Conservation (phyloP, 1,140 invertebrate species). For the Maconellicoccus hirsutus region DNA sequence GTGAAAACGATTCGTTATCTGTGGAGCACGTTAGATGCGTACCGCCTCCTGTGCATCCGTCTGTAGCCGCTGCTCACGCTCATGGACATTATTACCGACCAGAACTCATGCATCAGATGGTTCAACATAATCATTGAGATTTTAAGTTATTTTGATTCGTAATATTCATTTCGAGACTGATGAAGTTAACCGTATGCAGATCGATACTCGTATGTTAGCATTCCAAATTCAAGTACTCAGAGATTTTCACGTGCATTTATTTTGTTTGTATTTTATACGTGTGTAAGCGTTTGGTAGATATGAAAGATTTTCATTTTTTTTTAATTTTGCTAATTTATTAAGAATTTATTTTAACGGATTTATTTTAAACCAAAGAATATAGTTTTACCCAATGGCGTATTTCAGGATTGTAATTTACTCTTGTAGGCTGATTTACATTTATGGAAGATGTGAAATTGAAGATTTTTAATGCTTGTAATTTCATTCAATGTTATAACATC, state of each 20-base stretch:
- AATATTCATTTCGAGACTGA: neutral
- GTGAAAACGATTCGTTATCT: conserved; percentile 70
- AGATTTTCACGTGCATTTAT: conserved; percentile 10
- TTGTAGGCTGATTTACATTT: no score
- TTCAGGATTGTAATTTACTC: no score
- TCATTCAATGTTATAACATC: no score
- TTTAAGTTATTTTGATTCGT: no score
- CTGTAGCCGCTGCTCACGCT: conserved; percentile 42
- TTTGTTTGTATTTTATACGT: neutral
- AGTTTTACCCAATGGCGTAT: neutral
- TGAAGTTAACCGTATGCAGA: neutral
- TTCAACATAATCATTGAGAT: conserved; percentile 2
- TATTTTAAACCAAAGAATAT: neutral
- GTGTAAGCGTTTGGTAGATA: neutral
- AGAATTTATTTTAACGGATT: neutral
- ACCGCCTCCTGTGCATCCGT: conserved; percentile 81
- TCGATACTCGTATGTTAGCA: neutral
- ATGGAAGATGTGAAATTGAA: no score
- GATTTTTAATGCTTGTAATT: no score
- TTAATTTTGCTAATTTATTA: neutral
- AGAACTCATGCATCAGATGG: conserved; percentile 25
- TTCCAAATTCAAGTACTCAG: neutral
- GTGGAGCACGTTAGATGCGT: conserved; percentile 96
- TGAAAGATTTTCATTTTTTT: neutral
- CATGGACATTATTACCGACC: conserved; percentile 34